phyloP scores from a whole-genome alignment of 1,140 invertebrate species.

The Aphis gossypii region DNA sequence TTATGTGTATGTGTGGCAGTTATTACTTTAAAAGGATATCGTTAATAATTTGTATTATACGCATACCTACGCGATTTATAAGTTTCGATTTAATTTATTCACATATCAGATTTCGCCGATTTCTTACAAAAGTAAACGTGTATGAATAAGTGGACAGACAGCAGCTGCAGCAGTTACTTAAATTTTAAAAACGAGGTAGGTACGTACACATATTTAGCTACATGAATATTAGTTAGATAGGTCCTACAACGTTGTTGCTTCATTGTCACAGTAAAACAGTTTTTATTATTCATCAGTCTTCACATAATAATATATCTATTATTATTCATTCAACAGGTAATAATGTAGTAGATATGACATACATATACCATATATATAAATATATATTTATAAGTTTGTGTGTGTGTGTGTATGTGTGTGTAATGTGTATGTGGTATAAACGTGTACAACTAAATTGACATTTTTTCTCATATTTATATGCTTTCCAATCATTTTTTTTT shows the following conservation, averaged over 20 bases:
- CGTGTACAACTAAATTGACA: not conserved
- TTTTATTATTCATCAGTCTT: not conserved
- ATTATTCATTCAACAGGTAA: not conserved
- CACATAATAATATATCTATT: not conserved
- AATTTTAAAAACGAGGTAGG: not conserved
- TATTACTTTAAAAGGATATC: not conserved
- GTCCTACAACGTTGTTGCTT: not conserved
- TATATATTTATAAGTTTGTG: not conserved
- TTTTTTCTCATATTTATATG: not conserved
- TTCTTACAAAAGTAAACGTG: not conserved
- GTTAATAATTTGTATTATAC: not conserved
- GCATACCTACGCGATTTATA: not conserved
- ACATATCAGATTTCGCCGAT: not conserved
- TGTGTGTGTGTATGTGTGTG: too few species aligned
- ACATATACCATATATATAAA: not conserved
- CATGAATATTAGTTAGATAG: not conserved
- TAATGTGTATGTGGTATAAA: not conserved
- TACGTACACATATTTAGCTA: not conserved
- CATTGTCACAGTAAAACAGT: not conserved
- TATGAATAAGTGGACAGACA: not conserved
- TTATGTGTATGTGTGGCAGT: not conserved
- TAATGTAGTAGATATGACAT: not conserved
- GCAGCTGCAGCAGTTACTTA: not conserved
- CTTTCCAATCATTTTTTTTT: constrained; percentile 23
- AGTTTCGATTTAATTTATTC: not conserved